Base-by-base conservation (phyloP, 2,113 vertebrate species). In the Egretta garzetta region DNA sequence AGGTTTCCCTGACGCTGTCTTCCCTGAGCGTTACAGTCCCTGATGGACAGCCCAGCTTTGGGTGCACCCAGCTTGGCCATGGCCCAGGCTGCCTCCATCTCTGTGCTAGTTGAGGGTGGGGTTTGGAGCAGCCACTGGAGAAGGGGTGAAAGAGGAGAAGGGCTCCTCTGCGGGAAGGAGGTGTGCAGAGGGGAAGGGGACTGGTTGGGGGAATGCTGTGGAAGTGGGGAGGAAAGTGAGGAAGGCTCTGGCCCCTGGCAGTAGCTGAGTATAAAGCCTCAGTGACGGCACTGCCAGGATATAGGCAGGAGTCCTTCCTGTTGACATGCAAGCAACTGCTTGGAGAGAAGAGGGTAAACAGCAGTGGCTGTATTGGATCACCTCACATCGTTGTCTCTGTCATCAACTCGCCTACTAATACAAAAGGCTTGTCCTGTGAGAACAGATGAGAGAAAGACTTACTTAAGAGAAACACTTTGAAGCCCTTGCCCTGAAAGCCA, bases 31-130 rank as follows among this genome's bases (percentile, higher is more conserved):
- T 15, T n/a, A 59, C 52, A 17, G 24, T 45, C 12, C 28, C 13
- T n/a, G 32, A 41, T 0, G 1, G 47, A 67, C 35, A 35, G 28
- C 18, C 41, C 28, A 58, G 14, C 53, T 67, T 45, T 1, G 1
- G 10, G 23, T 30, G 14, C 2, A 1, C 20, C 73, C 10, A 23
- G 32, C 35, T 68, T 56, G 74, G 55, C 28, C 1, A 0, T 63
- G 27, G 19, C 20, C 12, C 35, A 30, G 10, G 55, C 66, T n/a
- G 9, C 28, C 27, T 49, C 19, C 13, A 4, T n/a, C 58, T 76
- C 55, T 12, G 20, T 43, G 22, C n/a, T 71, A 28, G 26, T 16
- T 12, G 32, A 58, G 30, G 26, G 9, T 0, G 4, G 30, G 19
- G 28, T 90, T 70, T 0, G 2, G 60, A 75, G 43, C n/a, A 81